phyloP scores from a whole-genome alignment of 1,140 invertebrate species.

The Drosophila guanche region DNA sequence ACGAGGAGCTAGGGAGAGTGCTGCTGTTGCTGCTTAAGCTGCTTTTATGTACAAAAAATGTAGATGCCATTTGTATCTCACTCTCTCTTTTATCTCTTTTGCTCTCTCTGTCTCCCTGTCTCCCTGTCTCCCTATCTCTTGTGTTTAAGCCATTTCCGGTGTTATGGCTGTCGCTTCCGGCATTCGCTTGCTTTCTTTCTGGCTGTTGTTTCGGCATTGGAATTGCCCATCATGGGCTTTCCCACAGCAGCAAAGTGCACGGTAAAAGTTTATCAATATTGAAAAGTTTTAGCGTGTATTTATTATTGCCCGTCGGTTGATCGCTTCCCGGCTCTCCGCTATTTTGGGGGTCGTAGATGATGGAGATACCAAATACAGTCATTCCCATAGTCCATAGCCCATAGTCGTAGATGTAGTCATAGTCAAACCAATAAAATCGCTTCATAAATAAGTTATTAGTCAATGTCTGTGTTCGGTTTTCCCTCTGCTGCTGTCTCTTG shows the following conservation, averaged over 20 bases:
- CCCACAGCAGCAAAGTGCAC: conserved; percentile 34
- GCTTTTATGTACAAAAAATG: conserved; percentile 77
- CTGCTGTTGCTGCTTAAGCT: conserved; percentile 61
- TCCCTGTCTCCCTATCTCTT: conserved; percentile 14
- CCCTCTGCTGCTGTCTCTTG: neutral
- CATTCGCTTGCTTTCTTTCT: conserved; percentile 37
- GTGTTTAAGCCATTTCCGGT: conserved; percentile 69
- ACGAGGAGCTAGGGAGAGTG: neutral
- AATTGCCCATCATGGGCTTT: conserved; percentile 2
- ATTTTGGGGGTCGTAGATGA: conserved; percentile 5
- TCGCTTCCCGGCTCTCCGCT: neutral
- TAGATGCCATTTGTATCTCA: conserved; percentile 70
- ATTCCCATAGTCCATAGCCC: conserved; percentile 28
- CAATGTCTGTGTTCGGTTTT: conserved; percentile 34
- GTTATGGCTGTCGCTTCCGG: conserved; percentile 70
- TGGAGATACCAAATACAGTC: conserved; percentile 1
- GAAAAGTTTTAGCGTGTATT: conserved; percentile 71
- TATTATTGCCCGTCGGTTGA: conserved; percentile 41
- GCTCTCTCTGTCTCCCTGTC: conserved; percentile 5
- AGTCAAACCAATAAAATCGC: conserved; percentile 70
- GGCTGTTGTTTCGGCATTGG: conserved; percentile 19
- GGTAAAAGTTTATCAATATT: conserved; percentile 76
- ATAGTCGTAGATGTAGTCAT: conserved; percentile 4
- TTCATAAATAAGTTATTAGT: conserved; percentile 79
- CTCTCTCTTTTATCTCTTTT: conserved; percentile 16